Conservation (phyloP, 1,140 invertebrate species). For the Cydia strobilella region DNA sequence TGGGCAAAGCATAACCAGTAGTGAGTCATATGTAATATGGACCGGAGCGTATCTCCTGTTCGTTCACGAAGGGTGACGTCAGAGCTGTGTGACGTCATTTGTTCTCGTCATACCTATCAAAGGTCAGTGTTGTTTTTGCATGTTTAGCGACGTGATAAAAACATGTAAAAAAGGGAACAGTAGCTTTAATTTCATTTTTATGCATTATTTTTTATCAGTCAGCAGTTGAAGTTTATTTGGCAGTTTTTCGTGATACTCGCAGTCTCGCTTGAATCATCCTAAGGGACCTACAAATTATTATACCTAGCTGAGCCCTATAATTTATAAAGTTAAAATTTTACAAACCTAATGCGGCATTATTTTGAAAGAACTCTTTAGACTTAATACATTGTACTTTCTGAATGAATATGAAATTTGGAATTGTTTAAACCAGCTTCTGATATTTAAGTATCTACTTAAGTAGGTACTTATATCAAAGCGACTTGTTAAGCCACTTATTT, state of each 20-base stretch:
- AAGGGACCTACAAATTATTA: too few relatives aligned
- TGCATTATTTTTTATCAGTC: not conserved
- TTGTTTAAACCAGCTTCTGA: too few relatives aligned
- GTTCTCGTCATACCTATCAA: not conserved
- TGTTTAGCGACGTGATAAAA: not conserved
- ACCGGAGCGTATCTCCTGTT: slow-evolving; percentile 11
- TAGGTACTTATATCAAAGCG: too few relatives aligned
- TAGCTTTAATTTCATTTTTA: not conserved
- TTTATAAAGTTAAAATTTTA: too few relatives aligned
- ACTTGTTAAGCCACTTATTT: not conserved
- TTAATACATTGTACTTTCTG: too few relatives aligned
- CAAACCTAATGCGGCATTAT: too few relatives aligned
- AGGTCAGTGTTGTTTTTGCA: not conserved
- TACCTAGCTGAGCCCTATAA: too few relatives aligned
- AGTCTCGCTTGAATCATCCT: too few relatives aligned
- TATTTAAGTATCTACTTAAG: too few relatives aligned
- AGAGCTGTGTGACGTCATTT: not conserved
- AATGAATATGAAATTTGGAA: too few relatives aligned
- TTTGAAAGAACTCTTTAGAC: too few relatives aligned
- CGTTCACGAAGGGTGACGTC: slow-evolving; percentile 6
- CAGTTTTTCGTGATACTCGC: too few relatives aligned
- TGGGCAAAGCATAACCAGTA: slow-evolving; percentile 12
- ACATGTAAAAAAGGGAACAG: not conserved
- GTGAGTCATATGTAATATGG: not conserved
- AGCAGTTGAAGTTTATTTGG: not conserved